Evolutionary conservation across 2,888 invertebrate genomes (phyloP).

Genomic region (Eulithis prunata): DNA sequence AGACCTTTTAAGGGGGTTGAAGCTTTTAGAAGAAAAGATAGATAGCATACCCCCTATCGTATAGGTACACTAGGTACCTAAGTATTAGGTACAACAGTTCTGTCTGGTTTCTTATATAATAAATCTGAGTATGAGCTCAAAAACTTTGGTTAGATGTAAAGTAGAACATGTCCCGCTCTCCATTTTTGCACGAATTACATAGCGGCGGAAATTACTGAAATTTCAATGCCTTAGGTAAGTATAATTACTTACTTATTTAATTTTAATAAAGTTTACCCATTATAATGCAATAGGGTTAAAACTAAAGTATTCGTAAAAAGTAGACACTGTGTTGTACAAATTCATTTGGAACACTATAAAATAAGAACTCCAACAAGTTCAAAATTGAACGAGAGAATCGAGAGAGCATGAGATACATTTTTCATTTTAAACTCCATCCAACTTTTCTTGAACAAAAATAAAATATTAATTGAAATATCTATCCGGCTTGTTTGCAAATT

Average conservation of each 20-base stretch:
- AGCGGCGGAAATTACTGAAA: too few species aligned
- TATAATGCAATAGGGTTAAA: too few species aligned
- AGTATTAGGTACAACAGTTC: neutral
- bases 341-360: neutral
- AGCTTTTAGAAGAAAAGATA: slow-evolving; percentile 18
- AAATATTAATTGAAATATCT: slow-evolving; percentile 43
- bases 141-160: too few species aligned
- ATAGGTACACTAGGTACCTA: neutral
- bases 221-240: too few species aligned
- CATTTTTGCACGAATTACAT: too few species aligned
- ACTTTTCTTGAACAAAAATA: slow-evolving; percentile 40
- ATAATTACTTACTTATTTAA: too few species aligned
- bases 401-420: neutral
- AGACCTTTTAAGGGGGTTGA: slow-evolving; percentile 18
- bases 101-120: too few species aligned
- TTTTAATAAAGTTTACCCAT: too few species aligned
- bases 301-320: too few species aligned
- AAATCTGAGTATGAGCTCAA: too few species aligned
- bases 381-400: neutral
- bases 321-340: too few species aligned
- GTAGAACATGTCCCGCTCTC: too few species aligned
- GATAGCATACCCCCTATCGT: neutral
- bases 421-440: slow-evolving; percentile 34
- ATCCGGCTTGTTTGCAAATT: slow-evolving; percentile 34
- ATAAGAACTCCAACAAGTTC: neutral